Evolutionary conservation across 2,113 vertebrate genomes (phyloP).

Genomic region (Sisor rabdophorus): DNA sequence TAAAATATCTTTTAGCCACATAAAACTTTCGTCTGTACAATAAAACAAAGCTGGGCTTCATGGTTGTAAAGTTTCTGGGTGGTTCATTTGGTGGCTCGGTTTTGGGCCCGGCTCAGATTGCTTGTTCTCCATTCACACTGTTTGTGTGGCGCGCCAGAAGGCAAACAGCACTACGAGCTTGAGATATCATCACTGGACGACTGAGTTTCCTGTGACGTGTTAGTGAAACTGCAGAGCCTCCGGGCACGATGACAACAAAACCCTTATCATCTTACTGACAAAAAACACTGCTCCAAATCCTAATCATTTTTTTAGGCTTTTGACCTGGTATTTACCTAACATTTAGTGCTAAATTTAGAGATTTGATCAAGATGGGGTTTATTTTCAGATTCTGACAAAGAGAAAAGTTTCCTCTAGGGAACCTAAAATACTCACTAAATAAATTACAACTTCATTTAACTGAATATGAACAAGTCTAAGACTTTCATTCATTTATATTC

Average conservation of each 20-base stretch:
- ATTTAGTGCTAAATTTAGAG: background rate
- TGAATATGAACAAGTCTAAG: background rate
- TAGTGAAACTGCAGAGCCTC: constrained; percentile 29
- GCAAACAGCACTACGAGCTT: constrained; percentile 42
- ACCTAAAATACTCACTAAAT: too few species aligned
- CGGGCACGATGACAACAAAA: constrained; percentile 8
- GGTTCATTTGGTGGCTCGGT: constrained; percentile 23
- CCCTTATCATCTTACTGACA: constrained; percentile 29
- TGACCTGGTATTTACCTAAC: background rate
- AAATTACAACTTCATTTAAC: background rate
- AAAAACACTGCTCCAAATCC: constrained; percentile 10
- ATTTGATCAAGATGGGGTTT: background rate
- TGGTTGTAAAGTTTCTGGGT: constrained; percentile 23
- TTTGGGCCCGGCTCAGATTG: constrained; percentile 49
- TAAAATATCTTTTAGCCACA: background rate
- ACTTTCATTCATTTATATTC: too few species aligned
- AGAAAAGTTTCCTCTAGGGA: too few species aligned
- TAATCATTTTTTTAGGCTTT: constrained; percentile 5
- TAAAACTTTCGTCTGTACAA: constrained; percentile 20
- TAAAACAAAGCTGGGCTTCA: constrained; percentile 36
- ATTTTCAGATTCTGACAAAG: background rate
- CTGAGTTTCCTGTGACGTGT: constrained; percentile 49
- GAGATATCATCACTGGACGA: constrained; percentile 50
- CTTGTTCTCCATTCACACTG: constrained; percentile 48
- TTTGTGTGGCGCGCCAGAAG: constrained; percentile 50